Evolutionary conservation across 2,888 invertebrate species (phyloP).

Genomic region (Pristionchus mayeri): DNA sequence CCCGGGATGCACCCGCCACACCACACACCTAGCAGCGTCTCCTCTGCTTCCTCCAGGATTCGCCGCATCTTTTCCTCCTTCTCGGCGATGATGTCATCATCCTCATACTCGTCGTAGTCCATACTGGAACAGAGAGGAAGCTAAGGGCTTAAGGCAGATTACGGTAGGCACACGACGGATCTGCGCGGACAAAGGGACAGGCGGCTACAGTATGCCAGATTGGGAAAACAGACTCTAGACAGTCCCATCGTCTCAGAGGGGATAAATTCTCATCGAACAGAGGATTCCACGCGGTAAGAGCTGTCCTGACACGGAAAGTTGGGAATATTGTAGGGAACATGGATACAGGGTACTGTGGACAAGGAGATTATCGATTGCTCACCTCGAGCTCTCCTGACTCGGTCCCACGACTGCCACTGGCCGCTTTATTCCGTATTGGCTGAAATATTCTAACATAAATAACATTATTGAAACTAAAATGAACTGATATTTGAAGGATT

Average conservation of each 20-base stretch:
- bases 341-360: background rate
- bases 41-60: conserved; percentile 21
- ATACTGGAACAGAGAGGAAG: background rate
- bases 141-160: background rate
- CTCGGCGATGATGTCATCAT: background rate
- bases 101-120: background rate
- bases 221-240: conserved; percentile 23
- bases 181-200: background rate
- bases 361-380: background rate
- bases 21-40: conserved; percentile 41
- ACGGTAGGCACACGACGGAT: conserved; percentile 39
- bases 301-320: conserved; percentile 22
- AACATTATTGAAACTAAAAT: too few species aligned
- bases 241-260: background rate
- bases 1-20: background rate
- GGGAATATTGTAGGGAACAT: background rate
- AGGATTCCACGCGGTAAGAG: conserved; percentile 27
- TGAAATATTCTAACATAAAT: conserved; percentile 33
- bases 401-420: conserved; percentile 49
- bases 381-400: conserved; percentile 37
- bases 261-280: conserved; percentile 3
- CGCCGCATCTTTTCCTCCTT: conserved; percentile 30
- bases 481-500: too few species aligned
- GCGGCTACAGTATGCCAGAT: background rate
- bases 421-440: conserved; percentile 45